Evolutionary conservation across 2,113 vertebrate genomes (phyloP).

Genomic region (Camelus bactrianus): DNA sequence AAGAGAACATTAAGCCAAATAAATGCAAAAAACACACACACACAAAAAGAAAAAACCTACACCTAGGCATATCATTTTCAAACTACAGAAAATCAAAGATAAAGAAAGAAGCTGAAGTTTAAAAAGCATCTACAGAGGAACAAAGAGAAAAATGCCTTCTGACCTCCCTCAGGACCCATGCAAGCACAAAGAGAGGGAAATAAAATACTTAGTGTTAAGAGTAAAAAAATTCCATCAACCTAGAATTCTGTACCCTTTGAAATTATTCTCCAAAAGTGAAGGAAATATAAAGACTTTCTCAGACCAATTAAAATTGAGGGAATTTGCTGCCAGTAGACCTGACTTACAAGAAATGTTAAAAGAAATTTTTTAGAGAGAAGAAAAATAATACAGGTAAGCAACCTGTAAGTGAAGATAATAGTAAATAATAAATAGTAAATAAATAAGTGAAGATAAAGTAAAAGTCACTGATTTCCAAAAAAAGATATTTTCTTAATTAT

Average conservation of each 20-base stretch:
- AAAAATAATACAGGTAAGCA: background rate
- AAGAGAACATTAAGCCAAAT: background rate
- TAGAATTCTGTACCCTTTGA: background rate
- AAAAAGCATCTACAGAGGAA: background rate
- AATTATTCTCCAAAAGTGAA: slow-evolving; percentile 17
- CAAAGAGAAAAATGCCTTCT: background rate
- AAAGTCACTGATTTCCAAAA: background rate
- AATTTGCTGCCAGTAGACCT: background rate
- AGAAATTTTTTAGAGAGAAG: background rate
- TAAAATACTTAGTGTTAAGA: background rate
- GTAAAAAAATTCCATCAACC: background rate
- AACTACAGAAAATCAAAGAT: background rate
- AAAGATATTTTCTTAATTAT: slow-evolving; percentile 22
- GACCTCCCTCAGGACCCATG: background rate
- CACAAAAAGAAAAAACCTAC: background rate
- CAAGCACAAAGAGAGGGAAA: background rate
- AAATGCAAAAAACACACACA: background rate
- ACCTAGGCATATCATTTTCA: background rate
- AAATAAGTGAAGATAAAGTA: slow-evolving; percentile 19
- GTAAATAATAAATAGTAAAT: background rate
- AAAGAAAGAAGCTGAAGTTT: background rate
- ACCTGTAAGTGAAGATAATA: slow-evolving; percentile 2
- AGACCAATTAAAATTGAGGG: background rate
- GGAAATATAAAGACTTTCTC: background rate
- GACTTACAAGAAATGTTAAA: background rate